These are phyloP conservation scores for Panurus biarmicus DNA, from an alignment of 2,113 vertebrate genomes.

Conservation along the genomic window DNA sequence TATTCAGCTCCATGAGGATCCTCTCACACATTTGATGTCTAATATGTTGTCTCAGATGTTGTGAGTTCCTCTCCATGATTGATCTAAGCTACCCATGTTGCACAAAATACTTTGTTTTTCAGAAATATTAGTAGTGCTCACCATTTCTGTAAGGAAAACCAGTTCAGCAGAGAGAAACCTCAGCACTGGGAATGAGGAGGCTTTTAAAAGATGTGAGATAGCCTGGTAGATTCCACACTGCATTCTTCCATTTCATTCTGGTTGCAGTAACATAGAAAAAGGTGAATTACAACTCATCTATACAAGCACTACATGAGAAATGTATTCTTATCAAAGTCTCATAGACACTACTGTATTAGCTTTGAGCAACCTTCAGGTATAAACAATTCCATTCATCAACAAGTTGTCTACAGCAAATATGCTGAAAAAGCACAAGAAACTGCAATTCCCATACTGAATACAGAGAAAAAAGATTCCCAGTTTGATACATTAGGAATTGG, in stretches of 20 bases:
- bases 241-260: not conserved
- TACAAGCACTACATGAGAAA: not conserved
- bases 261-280: not conserved
- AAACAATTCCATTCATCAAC: not conserved
- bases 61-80: not conserved
- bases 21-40: not conserved
- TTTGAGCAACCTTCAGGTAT: not conserved
- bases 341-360: not conserved
- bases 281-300: not conserved
- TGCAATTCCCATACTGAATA: not conserved
- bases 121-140: not conserved
- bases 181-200: not conserved
- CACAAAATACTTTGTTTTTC: not conserved
- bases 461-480: not conserved
- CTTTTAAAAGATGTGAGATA: not conserved
- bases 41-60: not conserved
- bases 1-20: not conserved
- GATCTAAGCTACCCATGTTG: not conserved
- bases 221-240: not conserved
- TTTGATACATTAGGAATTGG: not conserved
- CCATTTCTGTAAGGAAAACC: not conserved
- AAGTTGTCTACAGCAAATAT: not conserved
- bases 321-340: not conserved
- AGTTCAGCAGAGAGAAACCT: not conserved
- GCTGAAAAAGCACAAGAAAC: not conserved